Percentiles rank a stretch among this genome's conserved stretches.
phyloP scores from a whole-genome alignment of 2,888 invertebrate genomes.

The Seira ritae region DNA sequence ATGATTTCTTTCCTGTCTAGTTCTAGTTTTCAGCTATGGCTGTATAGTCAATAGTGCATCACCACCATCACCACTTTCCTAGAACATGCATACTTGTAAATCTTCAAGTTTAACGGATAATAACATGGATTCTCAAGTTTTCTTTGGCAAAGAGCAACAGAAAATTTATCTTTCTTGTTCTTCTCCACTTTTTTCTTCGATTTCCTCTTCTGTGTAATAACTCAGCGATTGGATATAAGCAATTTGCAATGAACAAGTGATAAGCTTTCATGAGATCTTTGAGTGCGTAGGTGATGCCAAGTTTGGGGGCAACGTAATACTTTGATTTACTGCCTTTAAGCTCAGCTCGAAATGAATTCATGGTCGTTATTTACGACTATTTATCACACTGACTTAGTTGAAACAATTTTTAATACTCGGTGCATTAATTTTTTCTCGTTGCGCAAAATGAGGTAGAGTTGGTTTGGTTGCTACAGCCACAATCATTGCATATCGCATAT shows the following conservation, averaged over 20 bases:
- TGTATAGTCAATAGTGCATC: not conserved
- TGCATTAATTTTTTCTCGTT: conserved; percentile 33
- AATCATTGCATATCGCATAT: conserved; percentile 19
- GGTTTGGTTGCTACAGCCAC: conserved; percentile 27
- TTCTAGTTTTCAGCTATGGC: conserved; percentile 8
- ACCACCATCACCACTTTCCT: conserved; percentile 26
- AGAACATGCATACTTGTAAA: conserved; percentile 36
- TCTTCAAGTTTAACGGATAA: conserved; percentile 33
- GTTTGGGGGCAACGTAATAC: conserved; percentile 57
- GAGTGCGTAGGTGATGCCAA: conserved; percentile 15
- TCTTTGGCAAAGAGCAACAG: conserved; percentile 52
- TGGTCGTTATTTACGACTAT: conserved; percentile 14
- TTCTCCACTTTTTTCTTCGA: conserved; percentile 40
- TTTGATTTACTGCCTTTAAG: conserved; percentile 42
- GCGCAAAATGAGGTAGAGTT: conserved; percentile 25
- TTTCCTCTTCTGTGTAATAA: conserved; percentile 16
- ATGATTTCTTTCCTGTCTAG: conserved; percentile 8
- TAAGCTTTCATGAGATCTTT: conserved; percentile 17
- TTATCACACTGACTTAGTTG: not conserved
- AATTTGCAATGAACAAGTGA: conserved; percentile 31
- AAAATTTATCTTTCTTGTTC: conserved; percentile 41
- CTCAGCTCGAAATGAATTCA: not conserved
- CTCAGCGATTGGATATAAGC: conserved; percentile 4
- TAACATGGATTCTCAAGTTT: conserved; percentile 53
- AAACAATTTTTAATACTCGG: conserved; percentile 5